phyloP scores from a whole-genome alignment of 2,113 vertebrate species.

The Picathartes gymnocephalus region DNA sequence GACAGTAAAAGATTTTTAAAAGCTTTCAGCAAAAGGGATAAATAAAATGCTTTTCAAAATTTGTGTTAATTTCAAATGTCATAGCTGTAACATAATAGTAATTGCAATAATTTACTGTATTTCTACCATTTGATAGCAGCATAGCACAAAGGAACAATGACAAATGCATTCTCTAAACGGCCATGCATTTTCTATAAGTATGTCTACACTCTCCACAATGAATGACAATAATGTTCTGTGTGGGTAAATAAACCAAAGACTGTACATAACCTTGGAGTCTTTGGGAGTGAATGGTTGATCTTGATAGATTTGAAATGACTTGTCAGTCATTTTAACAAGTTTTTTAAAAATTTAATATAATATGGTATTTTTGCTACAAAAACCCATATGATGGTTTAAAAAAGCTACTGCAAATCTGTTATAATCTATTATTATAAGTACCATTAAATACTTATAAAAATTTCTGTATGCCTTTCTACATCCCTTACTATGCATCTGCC shows the following conservation, averaged over 20 bases:
- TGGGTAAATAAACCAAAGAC: not conserved
- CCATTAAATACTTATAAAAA: not conserved
- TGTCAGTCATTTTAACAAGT: not conserved
- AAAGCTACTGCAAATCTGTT: not conserved
- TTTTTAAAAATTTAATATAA: not conserved
- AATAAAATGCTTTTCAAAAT: constrained; percentile 6
- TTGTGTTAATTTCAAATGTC: not conserved
- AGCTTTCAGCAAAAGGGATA: not conserved
- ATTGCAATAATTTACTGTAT: not conserved
- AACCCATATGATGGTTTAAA: not conserved
- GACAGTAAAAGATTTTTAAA: not conserved
- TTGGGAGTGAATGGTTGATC: not conserved
- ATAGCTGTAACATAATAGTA: not conserved
- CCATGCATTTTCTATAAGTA: not conserved
- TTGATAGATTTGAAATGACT: not conserved
- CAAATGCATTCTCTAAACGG: not conserved
- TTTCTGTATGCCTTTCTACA: not conserved
- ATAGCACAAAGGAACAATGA: not conserved
- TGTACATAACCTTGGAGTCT: not conserved
- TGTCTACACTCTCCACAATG: not conserved
- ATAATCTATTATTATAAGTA: not conserved
- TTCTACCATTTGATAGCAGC: not conserved
- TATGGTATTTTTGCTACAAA: not conserved
- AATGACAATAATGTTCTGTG: not conserved
- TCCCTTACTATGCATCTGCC: not conserved